Evolutionary conservation across 2,113 vertebrate genomes (phyloP).

Genomic region (Poicephalus gulielmi): DNA sequence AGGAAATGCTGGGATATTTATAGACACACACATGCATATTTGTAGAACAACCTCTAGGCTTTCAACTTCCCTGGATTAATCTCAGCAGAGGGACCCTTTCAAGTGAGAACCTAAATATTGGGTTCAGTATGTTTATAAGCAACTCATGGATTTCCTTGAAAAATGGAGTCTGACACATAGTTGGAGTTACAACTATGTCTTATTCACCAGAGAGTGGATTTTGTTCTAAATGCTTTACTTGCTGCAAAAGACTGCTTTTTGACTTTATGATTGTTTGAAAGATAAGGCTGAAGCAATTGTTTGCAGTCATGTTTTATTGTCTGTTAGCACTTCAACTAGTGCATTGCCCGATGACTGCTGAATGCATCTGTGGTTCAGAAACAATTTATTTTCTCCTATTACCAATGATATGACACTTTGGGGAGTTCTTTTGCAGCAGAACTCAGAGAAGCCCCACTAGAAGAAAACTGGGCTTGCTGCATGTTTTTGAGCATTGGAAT

Average conservation of each 20-base stretch:
- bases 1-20: slow-evolving; percentile 30
- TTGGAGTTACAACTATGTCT: background rate
- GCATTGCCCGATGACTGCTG: background rate
- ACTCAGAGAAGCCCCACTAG: background rate
- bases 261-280: slow-evolving; percentile 30
- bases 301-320: background rate
- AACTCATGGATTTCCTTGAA: background rate
- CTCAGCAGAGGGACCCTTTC: background rate
- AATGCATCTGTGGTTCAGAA: background rate
- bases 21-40: background rate
- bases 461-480: background rate
- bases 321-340: background rate
- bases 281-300: background rate
- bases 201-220: slow-evolving; percentile 1
- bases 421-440: background rate
- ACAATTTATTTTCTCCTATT: background rate
- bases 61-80: background rate
- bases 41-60: background rate
- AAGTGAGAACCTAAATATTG: slow-evolving; percentile 17
- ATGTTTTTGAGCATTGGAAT: background rate
- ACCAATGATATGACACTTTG: background rate
- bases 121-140: background rate
- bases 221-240: background rate
- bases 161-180: background rate
- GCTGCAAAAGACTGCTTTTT: background rate